Conservation (phyloP, 1,140 invertebrate genomes). For the Apis laboriosa region DNA sequence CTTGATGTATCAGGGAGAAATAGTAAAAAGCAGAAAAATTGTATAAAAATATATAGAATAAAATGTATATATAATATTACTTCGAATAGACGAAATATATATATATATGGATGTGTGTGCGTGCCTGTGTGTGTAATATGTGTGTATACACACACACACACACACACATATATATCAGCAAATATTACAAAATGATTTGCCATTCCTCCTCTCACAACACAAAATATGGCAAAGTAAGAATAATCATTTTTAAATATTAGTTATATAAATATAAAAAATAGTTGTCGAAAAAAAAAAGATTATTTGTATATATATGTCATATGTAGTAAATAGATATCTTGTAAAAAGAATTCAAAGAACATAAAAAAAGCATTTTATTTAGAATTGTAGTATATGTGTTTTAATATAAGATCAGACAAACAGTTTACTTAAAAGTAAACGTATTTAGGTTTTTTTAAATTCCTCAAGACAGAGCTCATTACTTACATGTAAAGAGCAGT, state of each 20-base stretch:
- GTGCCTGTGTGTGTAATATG: not conserved
- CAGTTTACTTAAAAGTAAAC: slow-evolving; percentile 41
- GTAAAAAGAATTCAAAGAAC: slow-evolving; percentile 55
- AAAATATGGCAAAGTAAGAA: slow-evolving; percentile 56
- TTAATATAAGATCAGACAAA: slow-evolving; percentile 43
- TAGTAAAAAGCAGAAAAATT: slow-evolving; percentile 63
- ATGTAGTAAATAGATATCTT: slow-evolving; percentile 55
- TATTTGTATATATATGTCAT: slow-evolving; percentile 63
- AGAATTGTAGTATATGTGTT: slow-evolving; percentile 45
- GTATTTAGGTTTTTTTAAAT: slow-evolving; percentile 46
- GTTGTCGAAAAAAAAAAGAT: slow-evolving; percentile 51
- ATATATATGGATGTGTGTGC: not conserved
- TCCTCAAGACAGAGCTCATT: slow-evolving; percentile 27
- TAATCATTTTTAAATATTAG: slow-evolving; percentile 67
- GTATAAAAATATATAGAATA: slow-evolving; percentile 68
- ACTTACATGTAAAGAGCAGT: slow-evolving; percentile 17
- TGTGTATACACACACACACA: not conserved
- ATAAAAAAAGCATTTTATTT: slow-evolving; percentile 58
- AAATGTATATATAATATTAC: slow-evolving; percentile 55
- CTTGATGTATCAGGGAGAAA: slow-evolving; percentile 49
- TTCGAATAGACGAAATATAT: slow-evolving; percentile 41
- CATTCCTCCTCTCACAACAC: slow-evolving; percentile 53
- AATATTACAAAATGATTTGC: slow-evolving; percentile 50
- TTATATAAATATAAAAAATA: slow-evolving; percentile 45
- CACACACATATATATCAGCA: slow-evolving; percentile 32